Evolutionary conservation across 2,888 invertebrate genomes (phyloP), one percentile per base, ranked within the genome.

Genomic region (Phengaris alcon): DNA sequence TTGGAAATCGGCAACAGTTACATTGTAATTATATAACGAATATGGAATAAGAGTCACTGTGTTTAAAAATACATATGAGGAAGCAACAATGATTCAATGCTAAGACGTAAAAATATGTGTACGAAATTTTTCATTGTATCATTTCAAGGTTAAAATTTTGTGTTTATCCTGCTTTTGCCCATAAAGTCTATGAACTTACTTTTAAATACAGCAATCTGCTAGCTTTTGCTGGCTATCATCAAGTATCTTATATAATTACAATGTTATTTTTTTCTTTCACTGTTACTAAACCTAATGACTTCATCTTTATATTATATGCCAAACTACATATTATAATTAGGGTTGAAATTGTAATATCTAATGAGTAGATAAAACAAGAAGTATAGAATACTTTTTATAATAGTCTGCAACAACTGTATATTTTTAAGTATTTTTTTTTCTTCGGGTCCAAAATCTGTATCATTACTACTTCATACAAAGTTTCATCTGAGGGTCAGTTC

Each of bases 1-100:
- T 72, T 13, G 54, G 72, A 75, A 57, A 70, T 48, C 22, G 70
- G 48, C 48, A 15, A 75, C 52, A 57, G 57, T 69, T 75, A 68
- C 15, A 72, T 72, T 72, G 72, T 72, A 72, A 72, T 72, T 72
- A 52, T 72, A 72, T 72, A 72, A 52, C 13, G 35, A 64, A 64
- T 64, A 64, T 64, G 64, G 64, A 52, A 13, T 64, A 64, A 64
- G 35, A 64, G 35, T 64, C 64, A 35, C 13, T 64, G 35, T 64
- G 64, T 55, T 55, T 55, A n/a, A 48, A 48, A 6, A 6, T n/a
- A 2, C 7, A 22, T 22, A 22, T 22, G 6, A 35, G 35, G 35
- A 64, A 59, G 15, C 64, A 64, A 64, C 64, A 64, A 64, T 13
- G 64, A 35, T 64, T 59, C 59, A 59, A 59, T 64, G 64, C 64